phyloP scores from a whole-genome alignment of 2,888 invertebrate genomes.

The Hydriomena furcata region DNA sequence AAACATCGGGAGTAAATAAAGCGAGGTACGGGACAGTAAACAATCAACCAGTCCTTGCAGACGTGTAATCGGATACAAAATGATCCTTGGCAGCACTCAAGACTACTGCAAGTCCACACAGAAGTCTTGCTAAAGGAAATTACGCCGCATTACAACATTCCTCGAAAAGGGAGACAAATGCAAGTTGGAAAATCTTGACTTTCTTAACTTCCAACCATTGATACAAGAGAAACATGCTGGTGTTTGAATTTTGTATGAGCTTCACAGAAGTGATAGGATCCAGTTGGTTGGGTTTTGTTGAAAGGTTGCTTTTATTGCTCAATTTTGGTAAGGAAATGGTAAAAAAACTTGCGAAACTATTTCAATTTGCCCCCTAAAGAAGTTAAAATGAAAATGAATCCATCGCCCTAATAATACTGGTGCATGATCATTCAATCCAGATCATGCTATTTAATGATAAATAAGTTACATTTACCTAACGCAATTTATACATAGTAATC shows the following conservation, averaged over 20 bases:
- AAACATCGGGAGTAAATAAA: constrained; percentile 67
- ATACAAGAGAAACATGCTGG: constrained; percentile 37
- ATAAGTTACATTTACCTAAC: not conserved
- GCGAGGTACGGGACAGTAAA: constrained; percentile 58
- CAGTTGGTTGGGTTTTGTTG: constrained; percentile 27
- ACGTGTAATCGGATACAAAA: constrained; percentile 74
- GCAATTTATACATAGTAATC: constrained; percentile 3
- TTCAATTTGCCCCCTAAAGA: not conserved
- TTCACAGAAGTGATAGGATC: constrained; percentile 30
- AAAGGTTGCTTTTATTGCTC: constrained; percentile 24
- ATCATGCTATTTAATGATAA: not conserved
- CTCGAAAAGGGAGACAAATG: constrained; percentile 47
- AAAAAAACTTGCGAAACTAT: constrained; percentile 3
- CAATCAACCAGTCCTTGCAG: constrained; percentile 61
- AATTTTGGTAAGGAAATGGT: constrained; percentile 17
- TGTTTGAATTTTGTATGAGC: constrained; percentile 43
- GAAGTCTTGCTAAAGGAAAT: constrained; percentile 57
- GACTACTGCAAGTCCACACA: constrained; percentile 51
- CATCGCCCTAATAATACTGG: not conserved
- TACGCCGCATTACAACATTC: constrained; percentile 58
- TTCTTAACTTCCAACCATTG: constrained; percentile 35
- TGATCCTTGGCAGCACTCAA: constrained; percentile 56
- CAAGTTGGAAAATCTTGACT: constrained; percentile 40
- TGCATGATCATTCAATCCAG: not conserved
- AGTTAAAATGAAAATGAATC: not conserved